These are phyloP conservation scores for Peromyscus polionotus DNA, from an alignment of 2,113 vertebrate genomes.

Conservation along the genomic window DNA sequence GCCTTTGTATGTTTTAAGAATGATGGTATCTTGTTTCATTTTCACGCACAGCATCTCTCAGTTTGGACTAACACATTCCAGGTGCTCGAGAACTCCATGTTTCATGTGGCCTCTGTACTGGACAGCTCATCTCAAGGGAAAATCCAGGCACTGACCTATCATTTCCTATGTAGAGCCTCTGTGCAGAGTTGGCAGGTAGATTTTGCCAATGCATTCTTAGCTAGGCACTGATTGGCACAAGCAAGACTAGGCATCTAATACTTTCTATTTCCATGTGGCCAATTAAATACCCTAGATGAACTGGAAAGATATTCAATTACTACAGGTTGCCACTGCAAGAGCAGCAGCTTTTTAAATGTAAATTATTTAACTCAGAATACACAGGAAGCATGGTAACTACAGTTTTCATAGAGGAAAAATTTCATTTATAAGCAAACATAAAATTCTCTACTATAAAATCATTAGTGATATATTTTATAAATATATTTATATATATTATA, in stretches of 20 bases:
- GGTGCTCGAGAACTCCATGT: background rate
- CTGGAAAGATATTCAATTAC: background rate
- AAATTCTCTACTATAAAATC: background rate
- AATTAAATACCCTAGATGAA: background rate
- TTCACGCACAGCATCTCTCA: background rate
- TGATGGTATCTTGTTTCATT: background rate
- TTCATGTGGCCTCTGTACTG: background rate
- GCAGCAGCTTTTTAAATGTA: background rate
- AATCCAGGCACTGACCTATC: background rate
- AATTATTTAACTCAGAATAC: slow-evolving; percentile 5
- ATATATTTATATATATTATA: background rate
- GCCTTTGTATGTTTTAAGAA: background rate
- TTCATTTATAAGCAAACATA: background rate
- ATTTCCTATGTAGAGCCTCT: background rate
- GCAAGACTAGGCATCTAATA: background rate
- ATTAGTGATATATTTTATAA: slow-evolving; percentile 1
- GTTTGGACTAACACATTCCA: background rate
- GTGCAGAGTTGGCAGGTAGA: background rate
- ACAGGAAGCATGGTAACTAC: background rate
- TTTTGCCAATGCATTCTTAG: background rate
- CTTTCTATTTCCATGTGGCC: background rate
- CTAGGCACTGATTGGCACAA: background rate
- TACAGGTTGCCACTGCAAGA: background rate
- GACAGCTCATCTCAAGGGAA: background rate
- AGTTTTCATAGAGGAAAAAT: background rate